Evolutionary conservation across 2,113 vertebrate genomes (phyloP).

Genomic region (Nibea coibor): DNA sequence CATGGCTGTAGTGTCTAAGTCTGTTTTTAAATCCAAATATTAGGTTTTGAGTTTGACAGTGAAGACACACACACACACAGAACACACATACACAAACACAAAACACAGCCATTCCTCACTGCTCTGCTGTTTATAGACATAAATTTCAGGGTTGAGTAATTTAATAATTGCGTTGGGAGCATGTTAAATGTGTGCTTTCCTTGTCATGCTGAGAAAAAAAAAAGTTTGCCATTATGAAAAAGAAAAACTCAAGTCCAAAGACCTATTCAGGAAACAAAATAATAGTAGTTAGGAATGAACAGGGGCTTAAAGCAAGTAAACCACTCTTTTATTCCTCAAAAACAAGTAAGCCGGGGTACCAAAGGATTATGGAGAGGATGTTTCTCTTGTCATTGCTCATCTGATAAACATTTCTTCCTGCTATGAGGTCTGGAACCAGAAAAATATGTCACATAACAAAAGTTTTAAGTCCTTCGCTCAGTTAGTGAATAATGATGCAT

Average conservation of each 20-base stretch:
- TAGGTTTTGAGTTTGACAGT: neutral
- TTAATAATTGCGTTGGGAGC: neutral
- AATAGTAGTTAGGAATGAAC: neutral
- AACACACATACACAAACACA: neutral
- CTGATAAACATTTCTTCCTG: neutral
- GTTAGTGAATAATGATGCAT: neutral
- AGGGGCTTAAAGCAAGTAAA: neutral
- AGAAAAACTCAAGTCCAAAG: neutral
- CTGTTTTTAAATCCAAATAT: neutral
- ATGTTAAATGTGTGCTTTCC: neutral
- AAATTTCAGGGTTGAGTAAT: neutral
- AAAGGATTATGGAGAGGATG: neutral
- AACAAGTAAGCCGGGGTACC: neutral
- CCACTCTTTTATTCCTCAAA: neutral
- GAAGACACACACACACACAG: neutral
- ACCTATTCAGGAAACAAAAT: neutral
- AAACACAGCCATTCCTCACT: neutral
- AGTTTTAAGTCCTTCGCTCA: neutral
- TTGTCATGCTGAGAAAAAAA: neutral
- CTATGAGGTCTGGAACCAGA: neutral
- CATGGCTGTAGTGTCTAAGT: neutral
- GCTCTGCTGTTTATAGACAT: neutral
- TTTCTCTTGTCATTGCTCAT: neutral
- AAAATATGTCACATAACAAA: neutral
- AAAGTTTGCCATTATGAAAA: neutral